Evolutionary conservation across 2,888 invertebrate genomes (phyloP), one percentile per base, ranked within the genome.

Genomic region (Lepidocyrtinus sp.): DNA sequence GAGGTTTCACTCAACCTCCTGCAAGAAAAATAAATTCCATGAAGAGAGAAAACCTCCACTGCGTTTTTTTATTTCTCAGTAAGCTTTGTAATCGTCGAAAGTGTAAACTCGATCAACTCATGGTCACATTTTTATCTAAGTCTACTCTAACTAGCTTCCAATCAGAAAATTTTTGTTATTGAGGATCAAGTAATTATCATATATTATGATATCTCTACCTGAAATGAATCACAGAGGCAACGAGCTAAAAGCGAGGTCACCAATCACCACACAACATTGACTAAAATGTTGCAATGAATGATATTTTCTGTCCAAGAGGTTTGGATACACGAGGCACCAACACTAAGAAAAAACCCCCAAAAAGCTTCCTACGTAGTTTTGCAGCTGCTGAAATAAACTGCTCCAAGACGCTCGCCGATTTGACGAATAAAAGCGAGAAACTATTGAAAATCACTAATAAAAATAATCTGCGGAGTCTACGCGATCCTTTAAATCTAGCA

Each of bases 181-280:
- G 50, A 50, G 17, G 50, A 50, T 50, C 50, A 50, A 50, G 15
- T 50, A 50, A 50, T 50, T 50, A 50, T 50, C 50, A 50, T 50
- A 50, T 50, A 50, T 50, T 50, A 50, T n/a, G n/a, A n/a, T 50
- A n/a, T 50, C 50, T 50, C 50, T 50, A 50, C 50, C 50, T 50
- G 50, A 50, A 50, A 50, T 12, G 15, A 50, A 50, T 50, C 50
- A 50, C 50, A 50, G 50, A 50, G 50, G 50, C 50, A 12, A 50
- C 2, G 17, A 50, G 50, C 50, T n/a, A 50, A 50, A 50, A 50
- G 50, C 50, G 50, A 50, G 50, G 50, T 50, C 50, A 50, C 50
- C n/a, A 36, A 15, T n/a, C 50, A 50, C 5, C 50, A 50, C n/a
- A n/a, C 50, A 50, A 15, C 50, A 50, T 50, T 17, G 50, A 50